Conservation (phyloP, 1,140 invertebrate genomes). For the Anastatus disparis region DNA sequence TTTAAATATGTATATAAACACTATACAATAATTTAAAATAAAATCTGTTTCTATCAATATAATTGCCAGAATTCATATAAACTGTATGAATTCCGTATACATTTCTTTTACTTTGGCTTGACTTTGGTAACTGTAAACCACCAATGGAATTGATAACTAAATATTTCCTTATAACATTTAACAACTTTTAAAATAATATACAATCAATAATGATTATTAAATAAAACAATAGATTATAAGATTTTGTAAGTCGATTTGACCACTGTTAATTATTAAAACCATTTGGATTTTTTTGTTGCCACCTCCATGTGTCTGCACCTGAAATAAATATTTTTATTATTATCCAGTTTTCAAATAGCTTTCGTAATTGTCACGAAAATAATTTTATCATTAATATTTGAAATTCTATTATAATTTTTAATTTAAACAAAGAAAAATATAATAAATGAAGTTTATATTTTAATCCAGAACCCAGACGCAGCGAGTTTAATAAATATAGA, state of each 20-base stretch:
- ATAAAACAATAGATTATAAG: neutral
- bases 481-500: too few relatives aligned
- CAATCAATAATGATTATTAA: constrained; percentile 21
- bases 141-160: constrained; percentile 37
- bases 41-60: neutral
- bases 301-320: constrained; percentile 88
- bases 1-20: neutral
- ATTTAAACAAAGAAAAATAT: too few relatives aligned
- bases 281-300: constrained; percentile 89
- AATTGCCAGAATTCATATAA: neutral
- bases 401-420: too few relatives aligned
- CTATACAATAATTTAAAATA: neutral
- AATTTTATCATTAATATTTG: too few relatives aligned
- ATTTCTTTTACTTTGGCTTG: constrained; percentile 46
- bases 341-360: too few relatives aligned
- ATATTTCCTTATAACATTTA: constrained; percentile 23
- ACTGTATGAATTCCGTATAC: neutral
- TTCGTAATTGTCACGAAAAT: too few relatives aligned
- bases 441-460: too few relatives aligned
- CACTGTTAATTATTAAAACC: constrained; percentile 70
- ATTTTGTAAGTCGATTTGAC: neutral
- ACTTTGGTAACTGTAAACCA: constrained; percentile 57
- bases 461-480: too few relatives aligned
- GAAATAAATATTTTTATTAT: constrained; percentile 49
- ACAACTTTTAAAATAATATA: constrained; percentile 24